phyloP scores from a whole-genome alignment of 2,797 vertebrate species.

The Myripristis jacobus region DNA sequence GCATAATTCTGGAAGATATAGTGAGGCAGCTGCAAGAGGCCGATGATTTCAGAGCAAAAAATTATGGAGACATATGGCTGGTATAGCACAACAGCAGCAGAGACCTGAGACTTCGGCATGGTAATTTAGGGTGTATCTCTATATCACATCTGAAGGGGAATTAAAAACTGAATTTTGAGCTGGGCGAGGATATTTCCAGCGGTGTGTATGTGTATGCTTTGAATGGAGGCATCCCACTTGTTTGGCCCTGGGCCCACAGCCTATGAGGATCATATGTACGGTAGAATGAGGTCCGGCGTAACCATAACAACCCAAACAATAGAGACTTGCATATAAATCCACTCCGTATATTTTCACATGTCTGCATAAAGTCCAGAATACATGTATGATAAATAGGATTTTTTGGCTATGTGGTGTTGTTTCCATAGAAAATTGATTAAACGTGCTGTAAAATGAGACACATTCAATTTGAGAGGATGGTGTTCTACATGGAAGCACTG shows the following conservation, averaged over 20 bases:
- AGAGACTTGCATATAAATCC: not conserved
- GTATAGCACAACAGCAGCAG: too few relatives aligned
- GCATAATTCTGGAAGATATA: constrained; percentile 47
- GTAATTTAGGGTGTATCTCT: constrained; percentile 31
- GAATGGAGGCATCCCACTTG: constrained; percentile 18
- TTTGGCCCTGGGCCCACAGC: constrained; percentile 48
- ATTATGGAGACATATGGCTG: constrained; percentile 47
- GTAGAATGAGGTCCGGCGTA: constrained; percentile 19
- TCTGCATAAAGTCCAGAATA: not conserved
- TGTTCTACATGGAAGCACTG: too few relatives aligned
- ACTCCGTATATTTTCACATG: constrained; percentile 2
- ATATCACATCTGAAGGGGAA: constrained; percentile 36
- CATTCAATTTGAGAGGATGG: too few relatives aligned
- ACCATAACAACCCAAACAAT: constrained; percentile 37
- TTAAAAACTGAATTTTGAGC: constrained; percentile 10
- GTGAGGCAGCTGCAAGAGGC: constrained; percentile 60
- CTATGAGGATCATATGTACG: constrained; percentile 14
- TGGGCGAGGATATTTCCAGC: constrained; percentile 25
- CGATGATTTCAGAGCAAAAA: constrained; percentile 51
- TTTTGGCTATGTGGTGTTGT: not conserved
- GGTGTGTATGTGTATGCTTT: constrained; percentile 20
- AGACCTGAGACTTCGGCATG: constrained; percentile 30
- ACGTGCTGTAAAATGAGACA: too few relatives aligned
- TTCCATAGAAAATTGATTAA: too few relatives aligned
- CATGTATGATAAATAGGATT: not conserved